Evolutionary conservation across 2,113 vertebrate genomes (phyloP), one percentile per base, ranked within the genome.

Genomic region (Heliornis fulica): DNA sequence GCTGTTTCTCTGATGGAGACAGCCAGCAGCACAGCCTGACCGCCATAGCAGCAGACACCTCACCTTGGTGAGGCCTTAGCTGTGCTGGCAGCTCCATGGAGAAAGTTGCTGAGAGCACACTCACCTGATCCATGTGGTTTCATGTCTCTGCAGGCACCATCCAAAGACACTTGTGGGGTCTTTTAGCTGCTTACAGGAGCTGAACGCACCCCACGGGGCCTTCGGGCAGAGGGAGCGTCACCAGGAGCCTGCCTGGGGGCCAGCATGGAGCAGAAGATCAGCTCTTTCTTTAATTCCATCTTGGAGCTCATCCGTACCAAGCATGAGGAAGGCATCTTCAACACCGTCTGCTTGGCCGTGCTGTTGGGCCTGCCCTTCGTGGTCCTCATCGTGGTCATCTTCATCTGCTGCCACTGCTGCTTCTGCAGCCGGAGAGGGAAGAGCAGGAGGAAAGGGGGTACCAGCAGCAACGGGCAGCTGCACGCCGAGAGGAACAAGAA

Each of bases 321-420:
- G 97, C 99, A 99, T 25, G 96, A 98, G 36, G 98, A 99, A 89
- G 99, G 99, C 1, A 9, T 98, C 69, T 99, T 98, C 97, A 99
- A 99, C 98, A 99, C 98, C 0, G 60, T 99, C 74, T 99, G 99
- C 96, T 97, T 99, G 82, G 98, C 93, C 0, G 97, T 99, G 50
- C 96, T 99, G 15, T 45, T 99, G 61, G 97, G 97, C 3, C 97
- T 99, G 5, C 99, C 99, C 3, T 38, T 99, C 0, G 36, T 99
- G 0, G 98, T 99, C 53, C 61, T 99, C 78, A 60, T 99, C 7
- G 97, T 97, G 0, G 93, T 97, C 12, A 25, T 99, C 40, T 98
- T 98, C 88, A 96, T 99, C 83, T 99, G 99, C 78, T 99, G 99
- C 95, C 99, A 99, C 82, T 99, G 98, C 96, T 99, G 99, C 97